These are phyloP conservation scores for Rhinoraja longicauda DNA, from an alignment of 2,797 vertebrate genomes.

Conservation along the genomic window DNA sequence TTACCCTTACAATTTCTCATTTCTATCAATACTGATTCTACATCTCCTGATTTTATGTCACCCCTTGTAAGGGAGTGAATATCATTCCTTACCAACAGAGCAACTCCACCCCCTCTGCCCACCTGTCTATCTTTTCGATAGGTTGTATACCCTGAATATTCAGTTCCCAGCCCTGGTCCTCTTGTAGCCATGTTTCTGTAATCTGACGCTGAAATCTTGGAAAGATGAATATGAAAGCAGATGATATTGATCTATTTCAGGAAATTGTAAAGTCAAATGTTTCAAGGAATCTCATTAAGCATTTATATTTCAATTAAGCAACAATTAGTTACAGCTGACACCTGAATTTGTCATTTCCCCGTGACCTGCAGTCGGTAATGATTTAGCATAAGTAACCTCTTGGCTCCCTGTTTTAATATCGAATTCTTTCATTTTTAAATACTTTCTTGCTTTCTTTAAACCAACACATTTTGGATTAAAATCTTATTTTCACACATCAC, in stretches of 20 bases:
- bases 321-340: background rate
- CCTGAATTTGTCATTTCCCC: background rate
- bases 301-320: background rate
- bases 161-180: too few species aligned
- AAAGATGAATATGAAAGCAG: background rate
- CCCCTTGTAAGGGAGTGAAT: too few species aligned
- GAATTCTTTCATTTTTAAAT: background rate
- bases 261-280: background rate
- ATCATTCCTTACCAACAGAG: too few species aligned
- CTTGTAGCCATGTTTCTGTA: too few species aligned
- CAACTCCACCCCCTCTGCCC: too few species aligned
- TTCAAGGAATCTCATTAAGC: background rate
- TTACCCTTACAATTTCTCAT: too few species aligned
- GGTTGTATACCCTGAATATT: too few species aligned
- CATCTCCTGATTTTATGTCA: too few species aligned
- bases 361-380: background rate
- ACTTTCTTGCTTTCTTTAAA: background rate
- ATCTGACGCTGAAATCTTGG: background rate
- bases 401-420: background rate
- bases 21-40: too few species aligned
- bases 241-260: background rate
- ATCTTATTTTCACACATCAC: background rate
- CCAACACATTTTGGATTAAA: background rate
- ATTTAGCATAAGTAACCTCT: background rate
- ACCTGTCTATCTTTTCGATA: too few species aligned